Evolutionary conservation across 1,140 invertebrate species (phyloP), one percentile per base, ranked within the genome.

Genomic region (Andrena cerasifolii): DNA sequence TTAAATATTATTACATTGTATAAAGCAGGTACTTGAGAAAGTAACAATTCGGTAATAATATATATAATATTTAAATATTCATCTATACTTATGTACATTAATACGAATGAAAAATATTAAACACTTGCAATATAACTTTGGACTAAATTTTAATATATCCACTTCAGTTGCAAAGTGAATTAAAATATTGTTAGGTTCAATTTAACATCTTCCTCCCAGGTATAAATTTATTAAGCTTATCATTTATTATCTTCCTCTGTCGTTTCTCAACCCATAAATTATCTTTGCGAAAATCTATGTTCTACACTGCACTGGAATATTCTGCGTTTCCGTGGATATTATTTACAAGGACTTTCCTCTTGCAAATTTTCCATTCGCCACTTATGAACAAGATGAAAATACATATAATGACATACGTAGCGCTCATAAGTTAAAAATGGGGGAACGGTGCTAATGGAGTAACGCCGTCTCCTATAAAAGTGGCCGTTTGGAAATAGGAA

Each of bases 381-480:
- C 51, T 83, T 83, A 73, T 82, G 80, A 83, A 73, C 49, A 45
- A 71, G 49, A 68, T 66, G 75, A 73, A 71, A 82, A 83, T 82
- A 51, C 61, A 65, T 78, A 67, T 72, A 51, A 77, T 71, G 66
- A 82, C 70, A 62, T 63, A 53, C 24, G 21, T 58, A 47, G 58
- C 10, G 43, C 16, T 40, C 40, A 40, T 53, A 51, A 45, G 24
- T 78, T 61, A 16, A 54, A n/a, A 67, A 68, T 40, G 68, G 24
- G 53, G 31, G 36, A 45, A 12, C 58, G 28, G 62, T 73, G 81
- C 66, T 83, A 83, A 83, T 43, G 10, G 78, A 56, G 14, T 21
- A 62, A 12, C 47, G 49, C 47, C 28, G 28, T 18, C 7, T 10
- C 31, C 43, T 82, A 82, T 83, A 83, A 83, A 83, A 83, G 75